Evolutionary conservation across 2,888 invertebrate genomes (phyloP).

Genomic region (Amiota mariae): DNA sequence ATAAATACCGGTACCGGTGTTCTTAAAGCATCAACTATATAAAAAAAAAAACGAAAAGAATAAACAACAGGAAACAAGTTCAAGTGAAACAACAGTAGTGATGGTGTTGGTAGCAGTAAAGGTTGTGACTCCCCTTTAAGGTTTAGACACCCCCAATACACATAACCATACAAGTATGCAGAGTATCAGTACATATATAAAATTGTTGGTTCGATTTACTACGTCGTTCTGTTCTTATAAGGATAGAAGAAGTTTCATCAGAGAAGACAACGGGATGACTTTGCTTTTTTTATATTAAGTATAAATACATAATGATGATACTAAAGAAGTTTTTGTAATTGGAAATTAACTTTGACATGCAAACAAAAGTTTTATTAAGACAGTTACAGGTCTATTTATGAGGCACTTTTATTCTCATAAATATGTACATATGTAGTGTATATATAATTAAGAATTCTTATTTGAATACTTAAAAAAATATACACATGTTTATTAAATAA

Average conservation of each 20-base stretch:
- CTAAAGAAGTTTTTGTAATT: background rate
- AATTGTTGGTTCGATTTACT: slow-evolving; percentile 29
- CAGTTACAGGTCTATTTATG: too few relatives aligned
- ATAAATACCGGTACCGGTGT: background rate
- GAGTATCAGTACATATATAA: background rate
- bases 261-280: background rate
- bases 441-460: too few relatives aligned
- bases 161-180: too few relatives aligned
- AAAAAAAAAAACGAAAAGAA: background rate
- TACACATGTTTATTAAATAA: too few relatives aligned
- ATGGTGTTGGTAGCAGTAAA: too few relatives aligned
- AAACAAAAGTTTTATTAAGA: background rate
- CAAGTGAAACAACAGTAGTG: background rate
- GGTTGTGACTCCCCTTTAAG: too few relatives aligned
- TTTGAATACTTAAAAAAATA: too few relatives aligned
- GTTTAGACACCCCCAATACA: too few relatives aligned
- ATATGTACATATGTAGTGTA: too few relatives aligned
- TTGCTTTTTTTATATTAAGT: too few relatives aligned
- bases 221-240: background rate
- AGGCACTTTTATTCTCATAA: too few relatives aligned
- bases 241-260: background rate
- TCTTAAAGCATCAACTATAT: background rate
- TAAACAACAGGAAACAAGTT: slow-evolving; percentile 9
- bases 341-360: slow-evolving; percentile 20
- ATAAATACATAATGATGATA: background rate